Conservation (phyloP, 2,113 vertebrate genomes). For the Carettochelys insculpta region DNA sequence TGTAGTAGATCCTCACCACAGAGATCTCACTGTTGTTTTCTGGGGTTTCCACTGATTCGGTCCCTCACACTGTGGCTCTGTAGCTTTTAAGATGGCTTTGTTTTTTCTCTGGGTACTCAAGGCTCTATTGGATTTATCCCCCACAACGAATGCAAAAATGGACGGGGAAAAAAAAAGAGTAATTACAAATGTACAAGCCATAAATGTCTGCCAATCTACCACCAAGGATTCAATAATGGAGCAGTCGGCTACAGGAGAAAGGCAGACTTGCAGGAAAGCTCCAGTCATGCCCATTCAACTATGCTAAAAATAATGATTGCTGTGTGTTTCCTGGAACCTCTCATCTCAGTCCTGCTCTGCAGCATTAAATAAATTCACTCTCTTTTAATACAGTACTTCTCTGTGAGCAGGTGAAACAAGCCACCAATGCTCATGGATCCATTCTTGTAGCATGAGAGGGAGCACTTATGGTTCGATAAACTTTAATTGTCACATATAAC, state of each 20-base stretch:
- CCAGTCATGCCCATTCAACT: background rate
- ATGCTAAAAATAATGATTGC: background rate
- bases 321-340: background rate
- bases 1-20: background rate
- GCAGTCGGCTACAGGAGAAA: too few species aligned
- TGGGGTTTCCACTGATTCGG: background rate
- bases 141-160: background rate
- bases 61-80: background rate
- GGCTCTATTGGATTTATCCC: too few species aligned
- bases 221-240: background rate
- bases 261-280: too few species aligned
- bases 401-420: constrained; percentile 46
- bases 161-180: background rate
- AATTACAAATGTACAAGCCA: background rate
- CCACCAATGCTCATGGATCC: background rate
- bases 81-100: background rate
- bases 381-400: background rate
- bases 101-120: background rate
- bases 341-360: background rate
- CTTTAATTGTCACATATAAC: constrained; percentile 48
- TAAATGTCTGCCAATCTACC: background rate
- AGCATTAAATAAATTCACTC: background rate
- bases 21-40: background rate
- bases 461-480: constrained; percentile 32
- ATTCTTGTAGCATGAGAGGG: constrained; percentile 22